Evolutionary conservation across 2,888 invertebrate species (phyloP).

Genomic region (Rotaria sp.): DNA sequence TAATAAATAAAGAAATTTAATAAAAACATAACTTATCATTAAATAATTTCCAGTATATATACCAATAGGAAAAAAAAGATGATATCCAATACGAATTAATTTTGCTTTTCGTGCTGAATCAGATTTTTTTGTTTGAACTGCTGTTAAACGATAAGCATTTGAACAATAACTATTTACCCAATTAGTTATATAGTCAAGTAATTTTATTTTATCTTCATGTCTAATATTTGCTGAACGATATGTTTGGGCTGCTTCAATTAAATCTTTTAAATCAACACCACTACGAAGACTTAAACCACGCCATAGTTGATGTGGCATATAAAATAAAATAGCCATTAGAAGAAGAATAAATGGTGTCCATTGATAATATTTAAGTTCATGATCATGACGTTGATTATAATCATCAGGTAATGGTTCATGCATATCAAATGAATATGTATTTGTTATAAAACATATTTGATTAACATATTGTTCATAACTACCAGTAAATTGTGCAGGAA

Average conservation of each 20-base stretch:
- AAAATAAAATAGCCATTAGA: constrained; percentile 36
- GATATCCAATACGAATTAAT: background rate
- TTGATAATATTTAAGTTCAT: constrained; percentile 40
- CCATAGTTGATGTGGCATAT: constrained; percentile 40
- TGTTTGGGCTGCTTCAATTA: constrained; percentile 39
- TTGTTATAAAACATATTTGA: constrained; percentile 28
- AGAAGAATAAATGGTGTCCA: constrained; percentile 40
- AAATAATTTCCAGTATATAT: constrained; percentile 37
- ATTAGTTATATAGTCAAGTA: constrained; percentile 37
- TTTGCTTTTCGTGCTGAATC: background rate
- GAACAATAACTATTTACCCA: constrained; percentile 34
- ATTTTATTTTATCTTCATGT: constrained; percentile 33
- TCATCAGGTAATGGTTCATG: background rate
- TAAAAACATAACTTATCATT: constrained; percentile 37
- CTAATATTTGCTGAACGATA: constrained; percentile 34
- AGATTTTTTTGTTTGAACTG: background rate
- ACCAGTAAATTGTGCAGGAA: constrained; percentile 12
- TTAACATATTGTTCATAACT: constrained; percentile 8
- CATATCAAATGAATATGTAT: constrained; percentile 27
- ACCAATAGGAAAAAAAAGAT: constrained; percentile 32
- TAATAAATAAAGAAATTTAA: constrained; percentile 37
- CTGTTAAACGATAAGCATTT: constrained; percentile 17
- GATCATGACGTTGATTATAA: background rate
- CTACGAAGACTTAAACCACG: constrained; percentile 34
- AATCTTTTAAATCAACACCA: constrained; percentile 38